A percentile compares a stretch with the other conserved stretches of the same genome.
phyloP scores from a whole-genome alignment of 2,888 invertebrate genomes.

The Oscheius sp. region DNA sequence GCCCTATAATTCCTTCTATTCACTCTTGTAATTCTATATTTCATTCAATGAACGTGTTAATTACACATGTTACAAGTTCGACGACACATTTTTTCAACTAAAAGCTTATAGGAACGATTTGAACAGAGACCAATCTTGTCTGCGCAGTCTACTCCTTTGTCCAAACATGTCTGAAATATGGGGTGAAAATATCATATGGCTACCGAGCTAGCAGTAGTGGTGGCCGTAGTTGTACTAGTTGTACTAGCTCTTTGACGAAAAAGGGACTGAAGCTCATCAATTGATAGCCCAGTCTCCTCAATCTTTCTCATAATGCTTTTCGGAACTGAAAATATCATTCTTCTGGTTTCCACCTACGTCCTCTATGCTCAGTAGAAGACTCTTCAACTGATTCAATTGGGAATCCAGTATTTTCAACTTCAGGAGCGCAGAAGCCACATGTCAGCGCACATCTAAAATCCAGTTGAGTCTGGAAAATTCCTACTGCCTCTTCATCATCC shows the following conservation, averaged over 20 bases:
- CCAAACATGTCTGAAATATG: slow-evolving; percentile 5
- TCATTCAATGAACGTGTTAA: slow-evolving; percentile 2
- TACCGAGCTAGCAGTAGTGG: background rate
- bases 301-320: background rate
- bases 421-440: slow-evolving; percentile 8
- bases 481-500: slow-evolving; percentile 22
- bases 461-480: background rate
- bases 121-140: slow-evolving; percentile 25
- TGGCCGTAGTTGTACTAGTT: background rate
- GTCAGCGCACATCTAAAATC: slow-evolving; percentile 5
- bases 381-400: background rate
- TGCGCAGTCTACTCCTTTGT: slow-evolving; percentile 10
- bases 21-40: background rate
- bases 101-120: background rate
- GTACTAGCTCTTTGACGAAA: background rate
- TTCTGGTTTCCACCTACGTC: background rate
- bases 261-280: background rate
- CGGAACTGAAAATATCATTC: background rate
- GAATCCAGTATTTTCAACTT: background rate
- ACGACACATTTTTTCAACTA: slow-evolving; percentile 17
- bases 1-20: background rate
- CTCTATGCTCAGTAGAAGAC: background rate
- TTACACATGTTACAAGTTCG: slow-evolving; percentile 19
- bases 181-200: background rate
- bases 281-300: slow-evolving; percentile 9